Conservation (phyloP, 2,888 invertebrate species). For the Parnassius orleans region DNA sequence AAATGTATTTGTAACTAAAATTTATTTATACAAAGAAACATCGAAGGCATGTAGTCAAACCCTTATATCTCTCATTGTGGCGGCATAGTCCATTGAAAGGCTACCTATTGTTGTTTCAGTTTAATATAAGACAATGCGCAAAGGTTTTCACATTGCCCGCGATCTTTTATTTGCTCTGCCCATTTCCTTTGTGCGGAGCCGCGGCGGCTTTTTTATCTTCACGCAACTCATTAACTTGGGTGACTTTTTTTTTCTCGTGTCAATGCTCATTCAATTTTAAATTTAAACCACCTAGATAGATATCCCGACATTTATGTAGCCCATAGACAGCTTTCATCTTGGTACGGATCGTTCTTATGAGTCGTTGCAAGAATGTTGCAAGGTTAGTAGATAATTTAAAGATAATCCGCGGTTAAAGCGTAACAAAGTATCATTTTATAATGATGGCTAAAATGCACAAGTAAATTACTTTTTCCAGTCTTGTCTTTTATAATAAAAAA, state of each 20-base stretch:
- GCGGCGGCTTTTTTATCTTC: slow-evolving; percentile 69
- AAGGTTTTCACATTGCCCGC: slow-evolving; percentile 63
- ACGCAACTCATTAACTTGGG: slow-evolving; percentile 67
- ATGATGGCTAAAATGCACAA: too few relatives aligned
- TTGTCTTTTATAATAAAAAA: too few relatives aligned
- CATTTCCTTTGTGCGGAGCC: slow-evolving; percentile 61
- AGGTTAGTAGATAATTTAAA: slow-evolving; percentile 1
- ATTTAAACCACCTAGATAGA: slow-evolving; percentile 29
- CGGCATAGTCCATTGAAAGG: slow-evolving; percentile 76
- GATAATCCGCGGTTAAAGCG: slow-evolving; percentile 2
- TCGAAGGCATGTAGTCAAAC: slow-evolving; percentile 47
- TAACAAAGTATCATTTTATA: too few relatives aligned
- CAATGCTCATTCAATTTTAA: slow-evolving; percentile 41
- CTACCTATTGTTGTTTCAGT: slow-evolving; percentile 80
- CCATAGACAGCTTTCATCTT: slow-evolving; percentile 12
- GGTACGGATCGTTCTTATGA: background rate
- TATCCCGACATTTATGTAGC: slow-evolving; percentile 11
- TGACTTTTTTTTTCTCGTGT: slow-evolving; percentile 43
- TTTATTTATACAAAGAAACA: background rate
- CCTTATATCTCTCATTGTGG: slow-evolving; percentile 64
- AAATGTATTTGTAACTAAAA: too few relatives aligned
- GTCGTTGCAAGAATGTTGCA: slow-evolving; percentile 17
- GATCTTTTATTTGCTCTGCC: slow-evolving; percentile 67
- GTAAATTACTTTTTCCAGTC: too few relatives aligned
- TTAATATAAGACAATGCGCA: slow-evolving; percentile 79